Evolutionary conservation across 2,113 vertebrate genomes (phyloP), one percentile per base, ranked within the genome.

Genomic region (Oreotrochilus melanogaster): DNA sequence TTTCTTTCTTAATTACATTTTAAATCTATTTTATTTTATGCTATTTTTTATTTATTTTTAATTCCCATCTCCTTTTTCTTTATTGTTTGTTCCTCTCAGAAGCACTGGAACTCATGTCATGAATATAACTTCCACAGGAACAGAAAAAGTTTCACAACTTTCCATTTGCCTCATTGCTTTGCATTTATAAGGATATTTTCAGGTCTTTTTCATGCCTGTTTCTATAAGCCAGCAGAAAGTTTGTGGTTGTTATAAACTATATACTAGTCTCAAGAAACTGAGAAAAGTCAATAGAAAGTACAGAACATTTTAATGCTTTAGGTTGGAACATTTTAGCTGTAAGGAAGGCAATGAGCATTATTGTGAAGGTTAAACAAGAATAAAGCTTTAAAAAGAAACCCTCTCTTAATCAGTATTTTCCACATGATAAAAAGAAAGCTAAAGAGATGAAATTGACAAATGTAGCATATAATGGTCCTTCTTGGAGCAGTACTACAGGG

Each of bases 371-470:
- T 96, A 96, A 97, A 92, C 87, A 93, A 92, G 78, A 96, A 51
- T 67, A 93, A 96, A 96, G 54, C 50, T 57, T 96, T 86, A 57
- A 85, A 92, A 95, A 89, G 37, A 85, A 93, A 70, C 70, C 56
- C 51, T 84, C 84, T 76, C 88, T 94, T 96, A 97, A 96, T 97
- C 93, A 80, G 89, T 96, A 82, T 96, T 97, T 93, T 95, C 54
- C 71, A 94, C 76, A 94, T 89, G 92, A 96, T 80, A 93, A 94
- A 90, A 95, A 85, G 91, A 85, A 95, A 95, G 62, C 42, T 67
- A 54, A 93, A 94, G 74, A 89, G 72, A 89, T 90, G 83, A 96
- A 96, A 96, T 90, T 97, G 96, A 97, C 95, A 97, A 97, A 97
- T 94, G 93, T 90, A 93, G 79, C 69, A 58, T 73, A 91, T 92